Base-by-base conservation (phyloP, 1,140 invertebrate species). In the Apolygus lucorum region DNA sequence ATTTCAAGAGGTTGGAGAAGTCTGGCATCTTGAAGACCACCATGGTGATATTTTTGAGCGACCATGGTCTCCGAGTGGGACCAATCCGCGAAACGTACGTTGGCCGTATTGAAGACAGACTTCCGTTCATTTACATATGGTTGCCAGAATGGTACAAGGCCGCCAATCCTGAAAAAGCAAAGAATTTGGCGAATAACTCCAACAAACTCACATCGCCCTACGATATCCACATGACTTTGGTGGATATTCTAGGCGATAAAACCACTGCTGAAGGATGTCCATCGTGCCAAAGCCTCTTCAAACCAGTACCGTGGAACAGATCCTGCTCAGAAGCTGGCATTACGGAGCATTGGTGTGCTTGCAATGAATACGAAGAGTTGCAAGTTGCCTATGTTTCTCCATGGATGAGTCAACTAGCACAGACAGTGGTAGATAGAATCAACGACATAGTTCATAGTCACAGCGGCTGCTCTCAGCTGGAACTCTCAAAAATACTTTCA, bases 21-120 rank as follows among this genome's bases (percentile, higher is more conserved):
- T 79, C 81, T 17, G 83, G 85, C 0, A 81, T 84, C 14, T 78
- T 89, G 72, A 83, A 90, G 42, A 83, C 88, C 62, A 87, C 86
- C 0, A 79, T 89, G 73, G 77, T 97, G 0, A 82, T 97, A 26
- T 84, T 96, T 21, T 82, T 95, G 72, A 95, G 93, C 75, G 96
- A 98, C 78, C 96, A 98, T 78, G 95, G 96, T 0, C 88, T 95
- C 75, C 79, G 96, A 28, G 96, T 90, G 81, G 94, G 95, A 1
- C 80, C 81, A 1, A 87, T 93, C 22, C 77, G 90, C 22, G 78
- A 85, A 73, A 96, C 93, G 0, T 88, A 90, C 76, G 86, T 89
- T 66, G 95, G 95, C 0, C 87, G 90, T 77, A 82, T 95, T 69
- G 95, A 98, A 78, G 94, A 96, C 76, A 79, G 93, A 54, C 78